Percentiles rank a stretch among this genome's conserved stretches.
phyloP scores from a whole-genome alignment of 2,888 invertebrate genomes.

The Hypercompe scribonia region DNA sequence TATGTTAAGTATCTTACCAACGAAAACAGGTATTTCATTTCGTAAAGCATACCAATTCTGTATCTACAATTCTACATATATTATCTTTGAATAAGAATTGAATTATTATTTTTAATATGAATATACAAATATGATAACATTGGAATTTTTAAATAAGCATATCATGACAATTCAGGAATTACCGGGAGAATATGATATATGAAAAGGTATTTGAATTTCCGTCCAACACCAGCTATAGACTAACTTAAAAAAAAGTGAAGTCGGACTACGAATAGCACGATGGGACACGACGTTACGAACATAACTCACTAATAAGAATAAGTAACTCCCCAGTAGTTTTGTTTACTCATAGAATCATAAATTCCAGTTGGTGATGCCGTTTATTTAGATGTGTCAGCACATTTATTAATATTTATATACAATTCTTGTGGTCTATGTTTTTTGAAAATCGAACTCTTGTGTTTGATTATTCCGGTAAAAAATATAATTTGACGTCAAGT shows the following conservation, averaged over 20 bases:
- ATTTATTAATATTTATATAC: background rate
- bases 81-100: background rate
- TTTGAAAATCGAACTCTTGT: background rate
- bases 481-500: too few relatives aligned
- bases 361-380: background rate
- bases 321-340: background rate
- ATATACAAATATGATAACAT: background rate
- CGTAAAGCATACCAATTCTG: background rate
- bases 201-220: background rate
- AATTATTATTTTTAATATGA: background rate
- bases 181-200: background rate
- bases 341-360: background rate
- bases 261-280: background rate
- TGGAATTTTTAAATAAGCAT: background rate
- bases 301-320: too few relatives aligned
- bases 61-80: too few relatives aligned
- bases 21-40: background rate
- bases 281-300: background rate
- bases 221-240: too few relatives aligned
- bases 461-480: too few relatives aligned
- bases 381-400: background rate
- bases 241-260: too few relatives aligned
- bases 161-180: background rate
- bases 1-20: background rate
- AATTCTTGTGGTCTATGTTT: background rate